Percentiles rank a stretch among this genome's conserved stretches.
These are phyloP conservation scores for Chironomus striatipennis DNA, from an alignment of 1,140 invertebrate genomes.

Conservation along the genomic window DNA sequence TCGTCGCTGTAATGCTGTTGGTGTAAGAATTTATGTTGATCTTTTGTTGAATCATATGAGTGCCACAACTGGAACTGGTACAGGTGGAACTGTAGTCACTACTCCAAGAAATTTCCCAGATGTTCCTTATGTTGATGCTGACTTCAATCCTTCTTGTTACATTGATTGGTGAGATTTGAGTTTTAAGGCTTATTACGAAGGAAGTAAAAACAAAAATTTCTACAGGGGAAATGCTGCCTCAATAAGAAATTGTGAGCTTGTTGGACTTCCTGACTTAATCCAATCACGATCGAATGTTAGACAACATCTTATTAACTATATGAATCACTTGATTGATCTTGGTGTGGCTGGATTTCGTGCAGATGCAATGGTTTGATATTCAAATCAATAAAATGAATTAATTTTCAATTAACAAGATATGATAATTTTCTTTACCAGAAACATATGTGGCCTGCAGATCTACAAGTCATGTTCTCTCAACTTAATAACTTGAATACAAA, in stretches of 20 bases:
- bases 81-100: constrained; percentile 43
- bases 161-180: constrained; percentile 43
- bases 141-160: constrained; percentile 46
- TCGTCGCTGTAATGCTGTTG: constrained; percentile 58
- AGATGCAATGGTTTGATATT: too few relatives aligned
- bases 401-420: too few relatives aligned
- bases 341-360: constrained; percentile 82
- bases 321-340: constrained; percentile 57
- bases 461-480: constrained; percentile 50
- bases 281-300: constrained; percentile 53
- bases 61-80: constrained; percentile 41
- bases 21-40: constrained; percentile 69
- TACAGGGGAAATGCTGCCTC: constrained; percentile 42
- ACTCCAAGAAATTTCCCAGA: constrained; percentile 39
- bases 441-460: constrained; percentile 66
- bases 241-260: constrained; percentile 62
- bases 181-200: background rate
- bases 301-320: constrained; percentile 52
- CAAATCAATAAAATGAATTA: too few relatives aligned
- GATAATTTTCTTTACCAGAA: too few relatives aligned
- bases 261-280: constrained; percentile 61
- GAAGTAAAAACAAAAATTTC: constrained; percentile 28
- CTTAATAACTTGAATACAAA: constrained; percentile 50
- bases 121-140: constrained; percentile 41
- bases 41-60: constrained; percentile 72